Evolutionary conservation across 2,797 vertebrate genomes (phyloP).

Genomic region (Corythornis leucogaster): DNA sequence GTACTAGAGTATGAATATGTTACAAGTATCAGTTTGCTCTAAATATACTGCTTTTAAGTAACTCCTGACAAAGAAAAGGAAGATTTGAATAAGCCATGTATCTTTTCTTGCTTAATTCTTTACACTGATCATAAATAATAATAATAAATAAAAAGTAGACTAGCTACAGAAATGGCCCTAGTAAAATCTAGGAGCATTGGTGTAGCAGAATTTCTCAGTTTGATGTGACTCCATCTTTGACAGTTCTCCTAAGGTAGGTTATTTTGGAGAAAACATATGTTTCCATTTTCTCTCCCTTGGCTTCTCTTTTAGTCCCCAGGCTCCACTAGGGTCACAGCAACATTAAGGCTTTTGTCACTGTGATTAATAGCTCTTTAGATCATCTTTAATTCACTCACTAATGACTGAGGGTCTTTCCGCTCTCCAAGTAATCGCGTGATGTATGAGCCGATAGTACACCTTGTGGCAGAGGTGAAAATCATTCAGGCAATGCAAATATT

Average conservation of each 20-base stretch:
- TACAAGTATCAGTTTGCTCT: conserved; percentile 23
- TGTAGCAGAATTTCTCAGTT: conserved; percentile 79
- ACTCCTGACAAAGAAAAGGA: conserved; percentile 52
- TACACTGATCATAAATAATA: conserved; percentile 35
- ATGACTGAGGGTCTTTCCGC: conserved; percentile 96
- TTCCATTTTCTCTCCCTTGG: conserved; percentile 94
- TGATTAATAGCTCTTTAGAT: conserved; percentile 99
- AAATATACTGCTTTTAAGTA: conserved; percentile 39
- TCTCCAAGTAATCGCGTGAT: conserved; percentile 99
- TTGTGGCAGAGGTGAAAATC: conserved; percentile 99
- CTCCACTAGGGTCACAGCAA: conserved; percentile 95
- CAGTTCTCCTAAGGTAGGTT: conserved; percentile 95
- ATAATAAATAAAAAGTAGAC: conserved; percentile 21
- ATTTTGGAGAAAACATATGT: conserved; percentile 98
- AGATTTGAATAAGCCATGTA: background rate
- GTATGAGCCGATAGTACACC: conserved; percentile 97
- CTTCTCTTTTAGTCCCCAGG: conserved; percentile 90
- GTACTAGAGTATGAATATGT: conserved; percentile 15
- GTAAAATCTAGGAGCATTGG: conserved; percentile 64
- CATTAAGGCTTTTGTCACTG: conserved; percentile 99
- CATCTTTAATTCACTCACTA: conserved; percentile 99
- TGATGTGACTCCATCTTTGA: conserved; percentile 81
- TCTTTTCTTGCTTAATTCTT: conserved; percentile 47
- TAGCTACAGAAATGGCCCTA: conserved; percentile 18
- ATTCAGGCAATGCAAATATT: conserved; percentile 98